Evolutionary conservation across 2,113 vertebrate species (phyloP).

Genomic region (Regulus satrapa): DNA sequence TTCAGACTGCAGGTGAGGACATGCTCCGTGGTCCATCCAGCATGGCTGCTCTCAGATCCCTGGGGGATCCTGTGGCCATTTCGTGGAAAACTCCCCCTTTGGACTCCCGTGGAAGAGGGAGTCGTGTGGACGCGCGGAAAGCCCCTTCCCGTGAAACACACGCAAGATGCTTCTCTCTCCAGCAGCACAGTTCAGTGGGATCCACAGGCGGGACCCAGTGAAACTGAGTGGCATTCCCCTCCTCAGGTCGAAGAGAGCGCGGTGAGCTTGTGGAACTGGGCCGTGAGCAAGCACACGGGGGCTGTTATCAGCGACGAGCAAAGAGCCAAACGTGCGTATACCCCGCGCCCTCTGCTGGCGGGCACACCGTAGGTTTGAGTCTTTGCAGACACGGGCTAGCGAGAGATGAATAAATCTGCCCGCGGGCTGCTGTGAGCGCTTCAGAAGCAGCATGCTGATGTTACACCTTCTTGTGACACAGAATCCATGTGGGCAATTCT

Average conservation of each 20-base stretch:
- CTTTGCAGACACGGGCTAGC: background rate
- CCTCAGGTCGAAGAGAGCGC: constrained; percentile 84
- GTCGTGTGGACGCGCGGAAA: background rate
- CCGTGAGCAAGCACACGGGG: constrained; percentile 73
- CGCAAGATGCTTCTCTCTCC: background rate
- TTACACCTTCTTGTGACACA: background rate
- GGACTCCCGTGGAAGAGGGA: background rate
- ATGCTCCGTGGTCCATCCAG: background rate
- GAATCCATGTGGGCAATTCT: background rate
- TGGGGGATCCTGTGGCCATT: background rate
- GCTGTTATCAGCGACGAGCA: constrained; percentile 73
- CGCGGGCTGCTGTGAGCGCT: background rate
- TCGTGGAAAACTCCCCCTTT: background rate
- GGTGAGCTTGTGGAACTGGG: constrained; percentile 91
- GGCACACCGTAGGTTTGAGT: background rate
- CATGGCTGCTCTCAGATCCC: background rate
- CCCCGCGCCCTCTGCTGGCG: background rate
- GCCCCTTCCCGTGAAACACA: background rate
- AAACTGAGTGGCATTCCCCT: background rate
- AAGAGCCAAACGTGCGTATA: constrained; percentile 79
- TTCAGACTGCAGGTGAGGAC: background rate
- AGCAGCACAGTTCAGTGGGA: background rate
- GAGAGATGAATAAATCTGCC: background rate
- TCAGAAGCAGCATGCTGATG: background rate
- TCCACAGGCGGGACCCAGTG: background rate